Evolutionary conservation across 35 echinoderm and acorn worm genomes (phyloP).

Genomic region (Ptychodera flava): DNA sequence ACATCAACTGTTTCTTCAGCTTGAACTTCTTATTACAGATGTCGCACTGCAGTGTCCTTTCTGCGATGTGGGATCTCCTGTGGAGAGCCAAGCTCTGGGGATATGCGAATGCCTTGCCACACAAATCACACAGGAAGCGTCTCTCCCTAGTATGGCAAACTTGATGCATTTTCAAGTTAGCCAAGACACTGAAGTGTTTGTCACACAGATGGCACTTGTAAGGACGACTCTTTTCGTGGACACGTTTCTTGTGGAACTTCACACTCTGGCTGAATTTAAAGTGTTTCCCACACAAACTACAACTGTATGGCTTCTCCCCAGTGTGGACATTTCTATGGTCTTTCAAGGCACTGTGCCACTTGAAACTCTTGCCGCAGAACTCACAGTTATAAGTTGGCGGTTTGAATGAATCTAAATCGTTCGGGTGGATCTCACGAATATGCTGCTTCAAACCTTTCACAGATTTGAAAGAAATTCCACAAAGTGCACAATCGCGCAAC

Average conservation of each 20-base stretch:
- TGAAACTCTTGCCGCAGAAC: conserved; percentile 18
- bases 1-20: background rate
- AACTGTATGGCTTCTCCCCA: conserved; percentile 29
- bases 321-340: conserved; percentile 16
- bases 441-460: conserved; percentile 2
- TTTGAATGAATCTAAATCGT: background rate
- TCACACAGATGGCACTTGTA: background rate
- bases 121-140: background rate
- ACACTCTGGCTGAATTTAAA: background rate
- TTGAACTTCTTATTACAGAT: background rate
- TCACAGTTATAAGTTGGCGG: background rate
- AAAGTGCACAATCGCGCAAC: background rate
- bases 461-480: background rate
- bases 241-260: background rate
- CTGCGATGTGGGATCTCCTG: background rate
- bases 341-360: background rate
- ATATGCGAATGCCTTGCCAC: background rate
- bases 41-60: background rate
- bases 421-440: background rate
- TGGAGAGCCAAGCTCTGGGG: background rate
- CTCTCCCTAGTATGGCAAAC: background rate
- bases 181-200: background rate
- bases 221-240: background rate
- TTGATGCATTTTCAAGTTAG: background rate
- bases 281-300: background rate